A percentile compares a stretch with the other conserved stretches of the same genome.
phyloP scores from a whole-genome alignment of 2,888 invertebrate genomes.

The Dimorphilus gyrociliatus region DNA sequence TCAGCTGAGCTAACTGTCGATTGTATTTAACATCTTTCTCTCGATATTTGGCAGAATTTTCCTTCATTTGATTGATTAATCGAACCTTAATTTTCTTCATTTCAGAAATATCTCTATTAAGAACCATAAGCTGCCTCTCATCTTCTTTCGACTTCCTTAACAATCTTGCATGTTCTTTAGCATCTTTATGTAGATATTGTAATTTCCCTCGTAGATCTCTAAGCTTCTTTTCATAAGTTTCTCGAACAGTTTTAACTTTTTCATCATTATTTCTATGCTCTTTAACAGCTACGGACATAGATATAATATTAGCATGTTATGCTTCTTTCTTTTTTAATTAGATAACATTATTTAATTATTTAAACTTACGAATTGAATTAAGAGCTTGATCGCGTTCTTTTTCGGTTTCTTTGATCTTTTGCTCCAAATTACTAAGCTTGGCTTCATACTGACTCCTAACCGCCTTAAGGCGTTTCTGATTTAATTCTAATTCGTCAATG shows the following conservation, averaged over 20 bases:
- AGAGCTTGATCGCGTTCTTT: conserved; percentile 77
- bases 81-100: conserved; percentile 66
- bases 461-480: conserved; percentile 64
- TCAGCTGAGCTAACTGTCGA: conserved; percentile 72
- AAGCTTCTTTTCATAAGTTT: conserved; percentile 74
- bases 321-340: too few species aligned
- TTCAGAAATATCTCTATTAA: conserved; percentile 57
- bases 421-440: conserved; percentile 63
- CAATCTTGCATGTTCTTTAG: conserved; percentile 70
- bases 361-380: too few species aligned
- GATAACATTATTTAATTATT: too few species aligned
- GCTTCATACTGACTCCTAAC: conserved; percentile 82
- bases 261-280: conserved; percentile 11
- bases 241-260: conserved; percentile 47
- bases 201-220: conserved; percentile 67
- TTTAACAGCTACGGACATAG: background rate
- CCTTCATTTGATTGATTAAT: conserved; percentile 78
- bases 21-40: conserved; percentile 59
- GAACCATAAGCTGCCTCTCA: conserved; percentile 54
- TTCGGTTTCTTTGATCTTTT: conserved; percentile 68
- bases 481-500: conserved; percentile 78
- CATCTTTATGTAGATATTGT: conserved; percentile 64
- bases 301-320: too few species aligned
- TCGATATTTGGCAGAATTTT: conserved; percentile 55
- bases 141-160: conserved; percentile 59